Conservation (phyloP, 2,888 invertebrate species). For the Chalcosyrphus nemorum region DNA sequence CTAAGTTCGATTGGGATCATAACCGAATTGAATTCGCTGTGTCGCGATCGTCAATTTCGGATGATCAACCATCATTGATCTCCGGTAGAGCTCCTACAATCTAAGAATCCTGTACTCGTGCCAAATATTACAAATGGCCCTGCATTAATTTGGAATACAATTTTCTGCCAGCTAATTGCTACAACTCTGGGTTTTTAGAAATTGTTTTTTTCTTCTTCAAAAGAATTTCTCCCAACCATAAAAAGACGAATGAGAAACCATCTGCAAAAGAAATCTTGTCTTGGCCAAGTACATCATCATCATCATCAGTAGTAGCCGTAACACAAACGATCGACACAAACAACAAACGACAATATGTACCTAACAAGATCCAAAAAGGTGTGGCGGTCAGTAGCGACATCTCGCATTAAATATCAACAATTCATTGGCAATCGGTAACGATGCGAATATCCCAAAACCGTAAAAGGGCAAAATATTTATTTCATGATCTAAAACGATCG, state of each 20-base stretch:
- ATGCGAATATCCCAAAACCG: conserved; percentile 49
- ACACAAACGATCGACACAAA: conserved; percentile 13
- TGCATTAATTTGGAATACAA: too few relatives aligned
- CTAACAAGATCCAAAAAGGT: conserved; percentile 55
- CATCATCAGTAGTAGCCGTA: conserved; percentile 16
- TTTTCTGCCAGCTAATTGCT: too few relatives aligned
- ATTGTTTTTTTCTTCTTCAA: neutral
- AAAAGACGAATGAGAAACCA: conserved; percentile 15
- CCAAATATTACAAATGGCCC: too few relatives aligned
- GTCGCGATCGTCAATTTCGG: too few relatives aligned
- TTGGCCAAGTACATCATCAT: conserved; percentile 54
- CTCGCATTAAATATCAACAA: conserved; percentile 20
- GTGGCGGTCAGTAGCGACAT: conserved; percentile 59
- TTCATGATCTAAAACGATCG: conserved; percentile 57
- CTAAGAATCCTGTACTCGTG: too few relatives aligned
- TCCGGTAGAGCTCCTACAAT: too few relatives aligned
- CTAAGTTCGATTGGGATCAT: too few relatives aligned
- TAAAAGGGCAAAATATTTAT: conserved; percentile 70
- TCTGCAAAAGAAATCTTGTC: conserved; percentile 47
- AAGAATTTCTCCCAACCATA: conserved; percentile 63
- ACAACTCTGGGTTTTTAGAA: conserved; percentile 31
- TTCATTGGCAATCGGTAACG: conserved; percentile 48
- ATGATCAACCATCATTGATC: too few relatives aligned
- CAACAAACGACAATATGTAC: conserved; percentile 11
- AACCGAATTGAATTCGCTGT: too few relatives aligned